Percentiles rank a stretch among this genome's conserved stretches.
phyloP scores from a whole-genome alignment of 2,797 vertebrate genomes.

The Setipinna tenuifilis region DNA sequence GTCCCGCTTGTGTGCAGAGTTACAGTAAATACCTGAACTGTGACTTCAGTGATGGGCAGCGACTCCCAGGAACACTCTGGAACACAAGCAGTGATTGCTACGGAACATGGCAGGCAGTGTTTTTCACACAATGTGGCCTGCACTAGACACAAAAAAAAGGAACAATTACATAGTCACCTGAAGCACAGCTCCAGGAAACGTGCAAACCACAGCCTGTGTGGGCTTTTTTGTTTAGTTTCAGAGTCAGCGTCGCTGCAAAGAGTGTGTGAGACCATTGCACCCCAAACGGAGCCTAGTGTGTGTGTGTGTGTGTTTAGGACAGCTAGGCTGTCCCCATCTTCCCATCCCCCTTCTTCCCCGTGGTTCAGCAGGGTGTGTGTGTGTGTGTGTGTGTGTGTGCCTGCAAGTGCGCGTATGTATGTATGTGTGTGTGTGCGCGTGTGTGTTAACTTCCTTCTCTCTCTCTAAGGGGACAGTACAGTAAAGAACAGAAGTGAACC shows the following conservation, averaged over 20 bases:
- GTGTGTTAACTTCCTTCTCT: conserved; percentile 79
- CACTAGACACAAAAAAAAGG: neutral
- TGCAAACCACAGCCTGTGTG: neutral
- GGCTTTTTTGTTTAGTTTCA: too few relatives aligned
- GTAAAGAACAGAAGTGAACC: conserved; percentile 85
- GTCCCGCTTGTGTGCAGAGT: neutral
- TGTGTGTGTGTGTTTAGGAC: neutral
- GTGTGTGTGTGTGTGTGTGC: conserved; percentile 67
- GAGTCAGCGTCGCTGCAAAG: neutral
- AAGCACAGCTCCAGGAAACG: neutral
- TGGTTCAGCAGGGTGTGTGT: neutral
- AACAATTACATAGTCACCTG: neutral
- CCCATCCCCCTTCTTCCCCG: neutral
- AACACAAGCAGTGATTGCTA: neutral
- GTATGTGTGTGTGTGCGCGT: conserved; percentile 51
- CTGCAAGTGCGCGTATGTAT: conserved; percentile 71
- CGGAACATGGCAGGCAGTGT: neutral
- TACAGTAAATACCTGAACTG: neutral
- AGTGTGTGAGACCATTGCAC: neutral
- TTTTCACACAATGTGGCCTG: neutral
- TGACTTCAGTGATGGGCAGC: too few relatives aligned
- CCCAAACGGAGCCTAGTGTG: neutral
- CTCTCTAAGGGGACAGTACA: conserved; percentile 82
- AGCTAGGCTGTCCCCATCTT: neutral
- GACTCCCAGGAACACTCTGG: neutral